These are phyloP conservation scores for Salvator merianae DNA, from an alignment of 2,113 vertebrate species.

Conservation along the genomic window DNA sequence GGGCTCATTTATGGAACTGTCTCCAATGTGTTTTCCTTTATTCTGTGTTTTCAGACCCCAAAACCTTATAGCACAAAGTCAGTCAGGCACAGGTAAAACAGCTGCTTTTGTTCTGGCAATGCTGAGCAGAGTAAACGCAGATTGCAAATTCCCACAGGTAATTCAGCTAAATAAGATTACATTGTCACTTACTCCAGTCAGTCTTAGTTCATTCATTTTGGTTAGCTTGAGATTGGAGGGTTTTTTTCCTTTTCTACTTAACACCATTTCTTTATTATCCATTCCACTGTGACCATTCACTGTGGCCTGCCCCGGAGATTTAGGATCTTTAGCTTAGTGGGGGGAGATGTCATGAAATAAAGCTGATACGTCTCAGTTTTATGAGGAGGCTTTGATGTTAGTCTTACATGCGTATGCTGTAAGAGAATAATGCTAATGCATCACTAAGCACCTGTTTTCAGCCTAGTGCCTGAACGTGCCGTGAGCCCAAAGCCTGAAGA, in stretches of 20 bases:
- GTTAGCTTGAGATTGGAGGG: not conserved
- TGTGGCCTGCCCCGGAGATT: too few relatives aligned
- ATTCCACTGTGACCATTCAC: not conserved
- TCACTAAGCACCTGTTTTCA: not conserved
- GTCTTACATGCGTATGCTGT: not conserved
- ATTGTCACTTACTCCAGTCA: not conserved
- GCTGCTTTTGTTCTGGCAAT: slow-evolving; percentile 82
- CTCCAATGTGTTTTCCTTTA: not conserved
- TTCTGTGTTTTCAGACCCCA: slow-evolving; percentile 72
- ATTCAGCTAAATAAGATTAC: slow-evolving; percentile 8
- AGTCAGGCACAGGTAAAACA: slow-evolving; percentile 84
- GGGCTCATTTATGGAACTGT: too few relatives aligned
- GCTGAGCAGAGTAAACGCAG: slow-evolving; percentile 75
- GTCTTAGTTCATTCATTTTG: not conserved
- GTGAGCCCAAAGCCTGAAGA: too few relatives aligned
- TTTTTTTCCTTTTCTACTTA: not conserved
- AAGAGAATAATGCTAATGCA: not conserved
- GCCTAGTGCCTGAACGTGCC: not conserved
- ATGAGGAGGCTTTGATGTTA: not conserved
- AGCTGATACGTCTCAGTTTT: not conserved
- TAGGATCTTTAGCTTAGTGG: not conserved
- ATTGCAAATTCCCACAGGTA: slow-evolving; percentile 75
- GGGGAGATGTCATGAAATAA: not conserved
- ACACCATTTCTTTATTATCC: fast-evolving
- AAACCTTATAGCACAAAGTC: slow-evolving; percentile 83